A percentile compares a stretch with the other conserved stretches of the same genome.
Evolutionary conservation across 2,888 invertebrate species (phyloP).

Genomic region (Eupithecia exiguata): DNA sequence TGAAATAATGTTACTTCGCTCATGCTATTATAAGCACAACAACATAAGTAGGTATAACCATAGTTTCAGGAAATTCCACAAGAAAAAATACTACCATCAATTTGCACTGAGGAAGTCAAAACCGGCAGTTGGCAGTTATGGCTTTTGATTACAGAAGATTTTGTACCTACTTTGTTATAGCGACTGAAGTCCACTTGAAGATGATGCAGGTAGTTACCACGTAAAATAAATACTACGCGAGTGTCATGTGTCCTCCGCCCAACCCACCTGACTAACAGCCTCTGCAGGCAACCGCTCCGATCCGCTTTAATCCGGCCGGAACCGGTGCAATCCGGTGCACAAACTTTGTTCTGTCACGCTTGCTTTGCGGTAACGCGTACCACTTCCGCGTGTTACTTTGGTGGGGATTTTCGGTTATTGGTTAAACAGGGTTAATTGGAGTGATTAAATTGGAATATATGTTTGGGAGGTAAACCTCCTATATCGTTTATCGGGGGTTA

Average conservation of each 20-base stretch:
- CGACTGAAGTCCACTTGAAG: neutral
- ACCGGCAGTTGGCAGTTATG: too few species aligned
- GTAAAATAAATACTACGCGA: neutral
- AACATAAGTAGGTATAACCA: too few species aligned
- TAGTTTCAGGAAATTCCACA: too few species aligned
- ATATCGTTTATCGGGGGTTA: too few species aligned
- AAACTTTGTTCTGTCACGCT: conserved; percentile 74
- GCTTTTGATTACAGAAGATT: neutral
- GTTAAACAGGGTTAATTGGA: conserved; percentile 12
- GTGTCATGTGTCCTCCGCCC: conserved; percentile 31
- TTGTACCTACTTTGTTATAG: neutral
- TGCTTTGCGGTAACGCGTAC: conserved; percentile 72
- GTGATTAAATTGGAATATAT: neutral
- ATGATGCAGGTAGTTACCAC: neutral
- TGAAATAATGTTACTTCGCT: too few species aligned
- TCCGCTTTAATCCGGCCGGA: conserved; percentile 59
- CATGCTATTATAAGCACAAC: too few species aligned
- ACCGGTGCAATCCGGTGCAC: conserved; percentile 71
- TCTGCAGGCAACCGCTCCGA: conserved; percentile 60
- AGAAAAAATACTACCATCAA: too few species aligned
- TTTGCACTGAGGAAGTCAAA: too few species aligned
- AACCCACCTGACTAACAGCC: conserved; percentile 51
- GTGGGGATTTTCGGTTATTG: conserved; percentile 55
- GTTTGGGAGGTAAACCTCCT: neutral
- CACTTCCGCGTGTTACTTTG: conserved; percentile 54